Evolutionary conservation across 2,797 vertebrate genomes (phyloP), one percentile per base, ranked within the genome.

Genomic region (Salarias fasciatus): DNA sequence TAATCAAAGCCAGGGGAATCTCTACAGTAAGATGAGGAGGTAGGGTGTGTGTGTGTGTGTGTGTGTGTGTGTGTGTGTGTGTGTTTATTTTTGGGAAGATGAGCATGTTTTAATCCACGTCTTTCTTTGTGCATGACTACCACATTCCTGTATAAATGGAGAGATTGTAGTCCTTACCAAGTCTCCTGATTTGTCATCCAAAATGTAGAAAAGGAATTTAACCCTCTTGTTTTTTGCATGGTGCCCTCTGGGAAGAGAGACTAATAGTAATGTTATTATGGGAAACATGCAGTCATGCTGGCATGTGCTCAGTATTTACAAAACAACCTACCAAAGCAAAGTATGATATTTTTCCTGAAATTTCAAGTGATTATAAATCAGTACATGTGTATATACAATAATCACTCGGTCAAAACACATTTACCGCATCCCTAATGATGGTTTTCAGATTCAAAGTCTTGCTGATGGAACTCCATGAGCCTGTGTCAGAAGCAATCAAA

Each of bases 1-100:
- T 92, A 92, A 93, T 92, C 91, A 92, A 87, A 90, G 77, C 88
- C 85, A 78, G 77, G 67, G 71, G 81, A 91, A 88, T 87, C 88
- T 90, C 80, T 78, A 28, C 70, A 73, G 70, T 63, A 65, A 59
- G 47, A 83, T 11, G 33, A 80, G 73, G 57, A 51, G 60, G 63
- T 54, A 69, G 52, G 31, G 54, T 73, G 59, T 73, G 50, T 80
- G 75, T 62, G 60, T 60, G 30, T 58, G 35, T 67, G 42, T 73
- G 68, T 67, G 46, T 41, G 46, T 53, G n/a, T 59, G 37, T 61
- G 18, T 58, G 31, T 54, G 43, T 49, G 24, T 30, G 28, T 57
- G 69, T 65, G 53, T 80, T 77, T 81, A 68, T 73, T 76, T 79
- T 62, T 68, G 42, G 65, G 53, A 63, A 63, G 65, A 78, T 77